Conservation (phyloP, 2,888 invertebrate species). For the Erannis defoliaria region DNA sequence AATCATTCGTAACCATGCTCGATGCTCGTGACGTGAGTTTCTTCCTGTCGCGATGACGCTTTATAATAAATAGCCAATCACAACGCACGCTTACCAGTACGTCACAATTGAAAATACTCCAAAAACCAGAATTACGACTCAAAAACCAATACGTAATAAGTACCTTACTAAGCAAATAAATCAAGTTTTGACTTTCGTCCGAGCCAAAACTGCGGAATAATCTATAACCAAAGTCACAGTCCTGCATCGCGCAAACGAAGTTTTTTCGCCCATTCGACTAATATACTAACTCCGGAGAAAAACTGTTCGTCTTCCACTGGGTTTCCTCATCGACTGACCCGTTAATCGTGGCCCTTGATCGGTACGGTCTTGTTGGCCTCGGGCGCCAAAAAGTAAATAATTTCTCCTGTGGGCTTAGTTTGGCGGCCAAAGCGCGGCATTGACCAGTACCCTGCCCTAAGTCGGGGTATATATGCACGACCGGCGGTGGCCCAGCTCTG, state of each 20-base stretch:
- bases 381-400: constrained; percentile 30
- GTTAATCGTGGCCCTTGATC: constrained; percentile 23
- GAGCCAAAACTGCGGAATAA: neutral
- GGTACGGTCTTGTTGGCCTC: constrained; percentile 36
- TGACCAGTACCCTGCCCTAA: constrained; percentile 25
- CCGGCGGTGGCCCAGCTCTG: constrained; percentile 35
- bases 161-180: neutral
- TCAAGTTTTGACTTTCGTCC: neutral
- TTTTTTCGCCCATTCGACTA: constrained; percentile 13
- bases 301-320: constrained; percentile 38
- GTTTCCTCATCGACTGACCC: constrained; percentile 41
- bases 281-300: neutral
- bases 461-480: constrained; percentile 25
- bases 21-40: neutral
- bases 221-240: constrained; percentile 5
- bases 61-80: neutral
- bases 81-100: neutral
- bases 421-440: constrained; percentile 39
- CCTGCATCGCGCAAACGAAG: constrained; percentile 42
- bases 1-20: neutral
- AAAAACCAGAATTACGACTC: constrained; percentile 24
- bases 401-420: constrained; percentile 34
- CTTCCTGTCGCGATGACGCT: constrained; percentile 2
- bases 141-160: constrained; percentile 1
- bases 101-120: neutral